Evolutionary conservation across 1,140 invertebrate species (phyloP).

Genomic region (Microplitis mediator): DNA sequence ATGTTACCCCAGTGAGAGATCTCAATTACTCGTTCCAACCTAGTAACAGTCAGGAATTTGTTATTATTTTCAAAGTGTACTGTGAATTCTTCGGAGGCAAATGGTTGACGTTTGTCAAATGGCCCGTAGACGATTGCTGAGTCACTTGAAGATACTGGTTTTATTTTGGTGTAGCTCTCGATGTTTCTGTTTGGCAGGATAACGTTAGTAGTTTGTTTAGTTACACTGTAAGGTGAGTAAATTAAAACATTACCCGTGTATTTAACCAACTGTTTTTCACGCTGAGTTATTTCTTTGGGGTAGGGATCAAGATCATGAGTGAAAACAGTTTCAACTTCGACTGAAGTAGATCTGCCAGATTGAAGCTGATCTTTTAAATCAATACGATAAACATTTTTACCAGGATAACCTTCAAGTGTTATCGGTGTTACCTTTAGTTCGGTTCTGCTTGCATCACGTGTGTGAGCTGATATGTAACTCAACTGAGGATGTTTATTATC

Average conservation of each 20-base stretch:
- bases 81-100: constrained; percentile 68
- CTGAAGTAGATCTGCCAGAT: constrained; percentile 65
- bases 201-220: constrained; percentile 82
- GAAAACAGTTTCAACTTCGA: constrained; percentile 78
- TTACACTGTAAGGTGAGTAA: constrained; percentile 81
- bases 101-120: constrained; percentile 75
- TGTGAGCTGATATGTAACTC: constrained; percentile 73
- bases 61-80: constrained; percentile 97
- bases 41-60: constrained; percentile 91
- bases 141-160: constrained; percentile 81
- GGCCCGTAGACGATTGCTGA: constrained; percentile 85
- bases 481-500: constrained; percentile 68
- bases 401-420: constrained; percentile 61
- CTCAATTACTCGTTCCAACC: constrained; percentile 87
- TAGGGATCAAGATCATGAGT: constrained; percentile 80
- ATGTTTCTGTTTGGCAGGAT: constrained; percentile 78
- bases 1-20: constrained; percentile 99
- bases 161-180: constrained; percentile 86
- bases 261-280: constrained; percentile 91
- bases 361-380: constrained; percentile 69
- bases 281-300: constrained; percentile 86
- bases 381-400: constrained; percentile 67
- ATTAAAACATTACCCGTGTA: constrained; percentile 85
- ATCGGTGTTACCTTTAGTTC: constrained; percentile 67
- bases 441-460: constrained; percentile 68